Percentiles rank a stretch among this genome's conserved stretches.
These are phyloP conservation scores for Seriola quinqueradiata DNA, from an alignment of 2,113 vertebrate species.

Conservation along the genomic window DNA sequence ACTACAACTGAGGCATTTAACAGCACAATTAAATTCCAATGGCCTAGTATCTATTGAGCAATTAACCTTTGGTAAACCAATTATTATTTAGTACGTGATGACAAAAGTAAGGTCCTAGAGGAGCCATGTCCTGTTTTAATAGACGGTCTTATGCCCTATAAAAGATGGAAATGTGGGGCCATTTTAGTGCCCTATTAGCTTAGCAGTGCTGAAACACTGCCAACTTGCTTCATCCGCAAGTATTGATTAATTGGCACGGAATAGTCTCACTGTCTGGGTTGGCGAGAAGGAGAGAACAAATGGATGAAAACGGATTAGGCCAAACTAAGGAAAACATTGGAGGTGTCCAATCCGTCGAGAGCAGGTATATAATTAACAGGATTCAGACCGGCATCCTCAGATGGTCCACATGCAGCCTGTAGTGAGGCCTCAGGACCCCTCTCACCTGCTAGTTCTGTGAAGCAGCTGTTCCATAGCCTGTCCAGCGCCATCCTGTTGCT, in stretches of 20 bases:
- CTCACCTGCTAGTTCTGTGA: conserved; percentile 7
- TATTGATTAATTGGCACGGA: conserved; percentile 79
- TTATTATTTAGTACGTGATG: conserved; percentile 83
- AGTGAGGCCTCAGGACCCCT: neutral
- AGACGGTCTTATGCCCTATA: conserved; percentile 72
- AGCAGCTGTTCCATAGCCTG: conserved; percentile 21
- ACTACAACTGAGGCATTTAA: conserved; percentile 79
- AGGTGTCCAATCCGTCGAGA: neutral
- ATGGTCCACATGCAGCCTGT: conserved; percentile 14
- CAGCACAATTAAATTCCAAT: conserved; percentile 84
- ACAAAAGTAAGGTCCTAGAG: conserved; percentile 82
- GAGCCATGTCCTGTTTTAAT: conserved; percentile 81
- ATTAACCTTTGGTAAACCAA: conserved; percentile 88
- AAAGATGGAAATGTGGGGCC: conserved; percentile 70
- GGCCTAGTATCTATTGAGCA: conserved; percentile 79
- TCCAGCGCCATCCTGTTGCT: neutral
- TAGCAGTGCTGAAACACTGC: conserved; percentile 70
- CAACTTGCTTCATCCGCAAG: conserved; percentile 58
- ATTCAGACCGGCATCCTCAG: neutral
- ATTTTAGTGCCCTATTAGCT: conserved; percentile 75
- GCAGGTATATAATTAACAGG: conserved; percentile 26
- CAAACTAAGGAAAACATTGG: neutral
- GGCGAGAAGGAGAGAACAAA: conserved; percentile 61
- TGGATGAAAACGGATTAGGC: conserved; percentile 31
- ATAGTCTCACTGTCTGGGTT: conserved; percentile 53